These are phyloP conservation scores for Phanerotoma sp. DNA, from an alignment of 2,888 invertebrate genomes.

Conservation along the genomic window DNA sequence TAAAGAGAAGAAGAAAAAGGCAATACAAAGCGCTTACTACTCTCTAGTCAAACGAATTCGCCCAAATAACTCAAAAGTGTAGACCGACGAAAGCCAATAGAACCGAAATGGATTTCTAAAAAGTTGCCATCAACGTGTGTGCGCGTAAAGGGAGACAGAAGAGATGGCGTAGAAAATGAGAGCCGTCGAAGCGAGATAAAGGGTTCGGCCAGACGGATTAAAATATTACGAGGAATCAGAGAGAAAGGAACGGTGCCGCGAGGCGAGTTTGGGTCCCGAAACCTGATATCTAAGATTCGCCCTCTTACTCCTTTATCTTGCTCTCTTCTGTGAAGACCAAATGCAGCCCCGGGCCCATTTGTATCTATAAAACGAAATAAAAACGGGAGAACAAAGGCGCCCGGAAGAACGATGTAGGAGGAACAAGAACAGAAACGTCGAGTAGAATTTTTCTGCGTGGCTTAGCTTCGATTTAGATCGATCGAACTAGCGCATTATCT, in stretches of 20 bases:
- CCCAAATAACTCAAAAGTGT: slow-evolving; percentile 6
- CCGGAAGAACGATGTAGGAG: slow-evolving; percentile 20
- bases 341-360: slow-evolving; percentile 17
- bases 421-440: slow-evolving; percentile 16
- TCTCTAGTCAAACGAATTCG: slow-evolving; percentile 6
- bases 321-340: slow-evolving; percentile 10
- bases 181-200: slow-evolving; percentile 38
- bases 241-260: slow-evolving; percentile 39
- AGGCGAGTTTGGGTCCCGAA: slow-evolving; percentile 39
- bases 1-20: slow-evolving; percentile 6
- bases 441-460: slow-evolving; percentile 43
- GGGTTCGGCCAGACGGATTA: slow-evolving; percentile 51
- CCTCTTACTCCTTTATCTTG: slow-evolving; percentile 22
- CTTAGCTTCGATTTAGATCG: slow-evolving; percentile 41
- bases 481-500: slow-evolving; percentile 42
- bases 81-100: slow-evolving; percentile 5
- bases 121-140: slow-evolving; percentile 1
- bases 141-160: background rate
- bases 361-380: slow-evolving; percentile 15
- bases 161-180: slow-evolving; percentile 16
- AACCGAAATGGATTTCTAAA: slow-evolving; percentile 9
- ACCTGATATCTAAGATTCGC: slow-evolving; percentile 50
- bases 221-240: slow-evolving; percentile 50
- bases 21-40: background rate
- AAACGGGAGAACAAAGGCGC: slow-evolving; percentile 27